Evolutionary conservation across 2,888 invertebrate genomes (phyloP).

Genomic region (Parelbella ahira): DNA sequence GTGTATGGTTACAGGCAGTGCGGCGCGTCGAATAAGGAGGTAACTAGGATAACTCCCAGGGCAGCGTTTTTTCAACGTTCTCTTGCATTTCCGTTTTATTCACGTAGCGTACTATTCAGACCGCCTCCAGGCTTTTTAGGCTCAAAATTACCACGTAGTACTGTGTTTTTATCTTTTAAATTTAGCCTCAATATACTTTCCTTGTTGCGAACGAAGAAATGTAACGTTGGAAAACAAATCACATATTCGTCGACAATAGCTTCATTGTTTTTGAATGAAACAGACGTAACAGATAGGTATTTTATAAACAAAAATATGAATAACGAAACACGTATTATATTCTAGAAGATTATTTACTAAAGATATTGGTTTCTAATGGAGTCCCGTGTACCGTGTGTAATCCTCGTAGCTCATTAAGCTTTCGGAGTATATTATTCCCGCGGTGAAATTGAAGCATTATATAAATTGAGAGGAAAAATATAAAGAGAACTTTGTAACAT

Average conservation of each 20-base stretch:
- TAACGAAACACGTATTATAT: too few species aligned
- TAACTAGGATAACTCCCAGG: slow-evolving; percentile 29
- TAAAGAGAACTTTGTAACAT: slow-evolving; percentile 20
- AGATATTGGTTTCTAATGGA: too few species aligned
- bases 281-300: too few species aligned
- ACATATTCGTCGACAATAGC: too few species aligned
- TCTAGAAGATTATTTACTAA: too few species aligned
- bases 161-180: slow-evolving; percentile 9
- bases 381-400: too few species aligned
- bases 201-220: too few species aligned
- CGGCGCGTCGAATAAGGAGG: slow-evolving; percentile 22
- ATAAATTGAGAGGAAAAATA: slow-evolving; percentile 1
- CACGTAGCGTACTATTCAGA: slow-evolving; percentile 27
- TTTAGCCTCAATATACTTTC: too few species aligned
- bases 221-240: too few species aligned
- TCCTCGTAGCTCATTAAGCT: slow-evolving; percentile 11
- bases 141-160: slow-evolving; percentile 19
- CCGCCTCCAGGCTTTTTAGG: slow-evolving; percentile 21
- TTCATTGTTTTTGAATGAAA: too few species aligned
- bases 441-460: slow-evolving; percentile 8
- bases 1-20: too few species aligned
- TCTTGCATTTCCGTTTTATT: slow-evolving; percentile 27
- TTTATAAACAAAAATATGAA: too few species aligned
- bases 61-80: slow-evolving; percentile 27
- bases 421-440: slow-evolving; percentile 7